These are phyloP conservation scores for Brachyptera risi DNA, from an alignment of 2,888 invertebrate genomes.

Conservation along the genomic window DNA sequence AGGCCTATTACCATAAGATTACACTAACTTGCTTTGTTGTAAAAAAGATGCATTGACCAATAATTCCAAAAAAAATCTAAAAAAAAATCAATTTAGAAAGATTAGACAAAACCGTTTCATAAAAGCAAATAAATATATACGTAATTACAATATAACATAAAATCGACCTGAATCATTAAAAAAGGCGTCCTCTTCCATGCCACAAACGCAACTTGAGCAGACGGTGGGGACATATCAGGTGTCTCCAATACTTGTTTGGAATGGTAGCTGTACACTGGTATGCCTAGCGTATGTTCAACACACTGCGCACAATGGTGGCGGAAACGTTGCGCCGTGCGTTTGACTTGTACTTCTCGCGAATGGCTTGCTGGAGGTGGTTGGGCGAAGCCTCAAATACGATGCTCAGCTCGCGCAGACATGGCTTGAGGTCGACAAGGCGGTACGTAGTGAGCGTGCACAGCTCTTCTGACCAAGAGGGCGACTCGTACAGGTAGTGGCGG, in stretches of 20 bases:
- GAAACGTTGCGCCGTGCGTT: conserved; percentile 10
- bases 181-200: no score
- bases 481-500: conserved; percentile 60
- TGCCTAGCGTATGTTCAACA: neutral
- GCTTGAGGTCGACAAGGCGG: conserved; percentile 57
- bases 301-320: neutral
- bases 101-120: no score
- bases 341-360: conserved; percentile 82
- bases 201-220: no score
- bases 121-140: no score
- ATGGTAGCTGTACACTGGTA: neutral
- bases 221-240: no score
- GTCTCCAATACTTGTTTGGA: neutral
- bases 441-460: conserved; percentile 66
- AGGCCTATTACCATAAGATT: no score
- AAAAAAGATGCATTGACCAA: no score
- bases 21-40: no score
- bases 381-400: conserved; percentile 65
- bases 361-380: conserved; percentile 71
- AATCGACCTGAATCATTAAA: no score
- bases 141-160: no score
- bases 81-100: no score
- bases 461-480: conserved; percentile 61
- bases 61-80: no score
- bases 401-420: conserved; percentile 64